Evolutionary conservation across 1,140 invertebrate genomes (phyloP).

Genomic region (Hetaerina americana): DNA sequence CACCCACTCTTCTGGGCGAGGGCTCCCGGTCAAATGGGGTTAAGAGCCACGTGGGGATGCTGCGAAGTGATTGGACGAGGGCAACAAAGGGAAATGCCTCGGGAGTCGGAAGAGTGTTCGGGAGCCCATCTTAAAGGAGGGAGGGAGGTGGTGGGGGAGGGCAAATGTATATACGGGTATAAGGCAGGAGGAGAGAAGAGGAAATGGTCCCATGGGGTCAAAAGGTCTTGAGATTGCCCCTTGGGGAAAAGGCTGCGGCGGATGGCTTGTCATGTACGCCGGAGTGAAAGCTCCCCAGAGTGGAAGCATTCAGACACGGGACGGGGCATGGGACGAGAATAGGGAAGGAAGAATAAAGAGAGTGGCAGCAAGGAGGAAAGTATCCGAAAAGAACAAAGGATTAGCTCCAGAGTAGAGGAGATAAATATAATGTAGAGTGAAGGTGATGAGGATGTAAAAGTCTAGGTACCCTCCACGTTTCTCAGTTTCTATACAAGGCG

Average conservation of each 20-base stretch:
- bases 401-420: neutral
- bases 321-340: neutral
- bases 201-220: neutral
- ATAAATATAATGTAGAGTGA: neutral
- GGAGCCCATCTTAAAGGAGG: too few species aligned
- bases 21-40: neutral
- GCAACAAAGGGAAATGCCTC: neutral
- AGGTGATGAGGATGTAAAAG: neutral
- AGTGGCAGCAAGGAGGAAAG: neutral
- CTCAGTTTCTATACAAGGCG: too few species aligned
- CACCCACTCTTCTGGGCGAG: too few species aligned
- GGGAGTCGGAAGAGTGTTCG: too few species aligned
- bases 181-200: neutral
- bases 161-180: too few species aligned
- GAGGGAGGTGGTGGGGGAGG: too few species aligned
- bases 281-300: neutral
- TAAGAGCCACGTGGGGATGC: neutral
- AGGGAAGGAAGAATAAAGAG: neutral
- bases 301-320: neutral
- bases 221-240: neutral
- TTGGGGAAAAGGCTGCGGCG: neutral
- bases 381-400: neutral
- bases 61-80: neutral
- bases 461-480: too few species aligned
- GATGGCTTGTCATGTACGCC: neutral